Evolutionary conservation across 2,113 vertebrate species (phyloP).

Genomic region (Cygnus atratus): DNA sequence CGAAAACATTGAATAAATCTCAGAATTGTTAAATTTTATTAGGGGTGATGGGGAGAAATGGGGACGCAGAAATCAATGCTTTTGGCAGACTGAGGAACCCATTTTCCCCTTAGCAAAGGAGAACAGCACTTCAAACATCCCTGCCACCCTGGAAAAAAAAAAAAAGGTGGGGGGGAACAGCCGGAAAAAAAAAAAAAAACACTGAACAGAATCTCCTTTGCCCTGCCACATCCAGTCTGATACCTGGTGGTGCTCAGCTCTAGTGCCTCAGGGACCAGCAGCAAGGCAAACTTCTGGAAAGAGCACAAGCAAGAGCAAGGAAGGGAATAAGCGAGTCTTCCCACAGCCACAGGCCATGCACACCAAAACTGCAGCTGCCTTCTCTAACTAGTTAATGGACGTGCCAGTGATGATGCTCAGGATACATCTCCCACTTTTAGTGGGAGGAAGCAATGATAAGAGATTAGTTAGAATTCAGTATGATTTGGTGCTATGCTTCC

Average conservation of each 20-base stretch:
- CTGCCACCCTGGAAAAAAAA: accelerated
- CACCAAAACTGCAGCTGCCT: neutral
- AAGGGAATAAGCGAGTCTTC: neutral
- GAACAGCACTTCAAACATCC: neutral
- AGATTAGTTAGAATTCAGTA: neutral
- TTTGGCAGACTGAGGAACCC: neutral
- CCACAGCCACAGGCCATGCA: neutral
- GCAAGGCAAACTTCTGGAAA: neutral
- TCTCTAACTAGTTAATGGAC: neutral
- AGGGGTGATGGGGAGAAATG: neutral
- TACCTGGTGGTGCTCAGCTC: neutral
- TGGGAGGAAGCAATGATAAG: neutral
- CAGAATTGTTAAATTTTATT: neutral
- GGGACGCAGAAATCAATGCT: neutral
- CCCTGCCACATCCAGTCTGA: neutral
- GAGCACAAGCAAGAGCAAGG: neutral
- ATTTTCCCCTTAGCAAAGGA: neutral
- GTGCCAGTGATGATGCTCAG: neutral
- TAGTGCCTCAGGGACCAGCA: neutral
- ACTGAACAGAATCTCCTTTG: neutral
- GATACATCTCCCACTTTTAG: neutral
- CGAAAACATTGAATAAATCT: neutral
- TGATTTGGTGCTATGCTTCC: neutral
- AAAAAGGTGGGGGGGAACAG: neutral
- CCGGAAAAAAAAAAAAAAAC: neutral